phyloP scores from a whole-genome alignment of 2,888 invertebrate genomes.

The Melinaea marsaeus region DNA sequence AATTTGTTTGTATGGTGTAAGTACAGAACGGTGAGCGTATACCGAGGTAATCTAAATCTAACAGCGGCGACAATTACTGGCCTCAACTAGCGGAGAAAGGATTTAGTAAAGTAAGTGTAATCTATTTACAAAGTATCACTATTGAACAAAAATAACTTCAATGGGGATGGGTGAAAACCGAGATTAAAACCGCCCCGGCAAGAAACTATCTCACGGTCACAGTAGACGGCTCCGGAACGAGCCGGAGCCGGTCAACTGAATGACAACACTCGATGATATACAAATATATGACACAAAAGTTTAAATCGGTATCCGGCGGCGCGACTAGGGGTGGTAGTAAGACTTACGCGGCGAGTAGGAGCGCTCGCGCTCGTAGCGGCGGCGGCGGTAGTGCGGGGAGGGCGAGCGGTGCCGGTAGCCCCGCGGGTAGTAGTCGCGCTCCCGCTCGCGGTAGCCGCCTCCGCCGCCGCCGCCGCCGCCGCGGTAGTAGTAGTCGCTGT shows the following conservation, averaged over 20 bases:
- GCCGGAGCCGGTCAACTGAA: not conserved
- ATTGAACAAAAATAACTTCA: too few relatives aligned
- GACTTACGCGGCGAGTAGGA: slow-evolving; percentile 91
- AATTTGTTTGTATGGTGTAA: not conserved
- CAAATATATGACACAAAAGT: slow-evolving; percentile 6
- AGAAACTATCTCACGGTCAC: not conserved
- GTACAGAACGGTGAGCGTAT: not conserved
- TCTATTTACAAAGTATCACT: slow-evolving; percentile 1
- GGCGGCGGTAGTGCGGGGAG: slow-evolving; percentile 84
- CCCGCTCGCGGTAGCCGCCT: slow-evolving; percentile 73
- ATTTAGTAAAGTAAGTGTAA: not conserved
- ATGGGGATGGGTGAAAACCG: too few relatives aligned
- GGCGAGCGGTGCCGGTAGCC: slow-evolving; percentile 81
- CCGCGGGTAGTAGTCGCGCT: slow-evolving; percentile 76
- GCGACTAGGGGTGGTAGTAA: slow-evolving; percentile 46
- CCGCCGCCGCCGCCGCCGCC: slow-evolving; percentile 73
- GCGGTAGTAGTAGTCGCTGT: slow-evolving; percentile 62
- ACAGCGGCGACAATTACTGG: slow-evolving; percentile 6
- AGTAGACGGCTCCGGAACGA: not conserved
- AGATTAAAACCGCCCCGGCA: not conserved
- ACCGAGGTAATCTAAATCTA: not conserved
- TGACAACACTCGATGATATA: slow-evolving; percentile 6
- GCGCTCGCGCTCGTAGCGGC: slow-evolving; percentile 86
- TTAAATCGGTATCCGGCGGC: slow-evolving; percentile 4
- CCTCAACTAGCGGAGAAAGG: not conserved